Evolutionary conservation across 2,888 invertebrate species (phyloP), one percentile per base, ranked within the genome.

Genomic region (Eurois occulta): DNA sequence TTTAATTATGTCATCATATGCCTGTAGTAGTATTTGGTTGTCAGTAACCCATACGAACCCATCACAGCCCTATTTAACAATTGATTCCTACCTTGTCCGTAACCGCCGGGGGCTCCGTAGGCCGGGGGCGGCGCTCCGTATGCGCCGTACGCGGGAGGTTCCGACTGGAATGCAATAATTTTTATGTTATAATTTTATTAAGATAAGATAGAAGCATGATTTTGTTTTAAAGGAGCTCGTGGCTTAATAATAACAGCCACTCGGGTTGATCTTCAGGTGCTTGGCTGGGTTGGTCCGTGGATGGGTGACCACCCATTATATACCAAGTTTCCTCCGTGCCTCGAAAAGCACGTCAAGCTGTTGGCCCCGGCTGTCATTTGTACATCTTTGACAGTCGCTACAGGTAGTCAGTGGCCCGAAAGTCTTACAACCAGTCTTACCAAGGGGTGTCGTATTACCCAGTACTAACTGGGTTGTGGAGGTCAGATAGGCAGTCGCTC

Each of bases 41-140:
- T 21, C 21, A 7, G 18, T 46, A n/a, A 66, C 32, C 10, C 41
- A 10, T 28, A 24, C 2, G 8, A 2, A n/a, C 13, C 3, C 18
- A 71, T 41, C 3, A 38, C 6, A 28, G 28, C n/a, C 18, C 24
- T 2, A 11, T 32, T n/a, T 32, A 35, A 35, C 35, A 35, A 62
- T 35, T 35, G 32, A 21, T 35, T 8, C 41, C 7, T 65, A 75
- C 76, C 58, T 60, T 38, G 76, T 24, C 95, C 95, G 81, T 96
- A 96, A 4, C 94, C 95, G 7, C 94, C 95, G 10, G 95, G 95
- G 4, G 95, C 94, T 66, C 96, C 96, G 90, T 96, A 96, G 10
- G 95, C 91, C 21, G 95, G 95, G 13, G 95, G 95, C 78, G 96
- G 95, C 58, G 94, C 95, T 16, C 76, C 95, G 87, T 95, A 96